Percentiles rank a stretch among this genome's conserved stretches.
phyloP scores from a whole-genome alignment of 2,113 vertebrate genomes.

The Corythoichthys intestinalis region DNA sequence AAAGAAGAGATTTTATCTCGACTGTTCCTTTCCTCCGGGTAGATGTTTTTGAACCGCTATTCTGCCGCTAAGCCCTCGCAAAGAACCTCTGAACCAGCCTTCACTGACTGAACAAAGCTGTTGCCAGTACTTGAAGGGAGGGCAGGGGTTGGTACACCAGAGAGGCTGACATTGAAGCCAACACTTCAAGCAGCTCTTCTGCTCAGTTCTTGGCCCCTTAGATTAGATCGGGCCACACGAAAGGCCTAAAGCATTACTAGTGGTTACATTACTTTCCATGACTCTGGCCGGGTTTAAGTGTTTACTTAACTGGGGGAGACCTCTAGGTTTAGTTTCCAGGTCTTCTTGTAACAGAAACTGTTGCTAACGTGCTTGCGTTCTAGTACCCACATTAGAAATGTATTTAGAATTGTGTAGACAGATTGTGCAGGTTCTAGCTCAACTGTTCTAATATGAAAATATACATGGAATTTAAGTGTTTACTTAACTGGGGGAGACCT shows the following conservation, averaged over 20 bases:
- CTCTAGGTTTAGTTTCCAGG: not conserved
- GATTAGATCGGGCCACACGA: slow-evolving; percentile 7
- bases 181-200: slow-evolving; percentile 4
- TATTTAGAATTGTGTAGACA: slow-evolving; percentile 2
- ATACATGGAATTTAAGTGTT: not conserved
- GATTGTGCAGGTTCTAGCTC: no score
- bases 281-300: not conserved
- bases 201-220: not conserved
- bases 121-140: slow-evolving; percentile 24
- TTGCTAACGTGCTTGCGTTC: not conserved
- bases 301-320: not conserved
- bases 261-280: not conserved
- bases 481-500: not conserved
- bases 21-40: slow-evolving; percentile 22
- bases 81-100: slow-evolving; percentile 27
- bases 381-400: not conserved
- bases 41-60: slow-evolving; percentile 35
- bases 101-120: slow-evolving; percentile 23
- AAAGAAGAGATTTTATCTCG: slow-evolving; percentile 6
- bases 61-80: slow-evolving; percentile 21
- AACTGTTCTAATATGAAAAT: no score
- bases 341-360: not conserved
- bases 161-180: slow-evolving; percentile 17
- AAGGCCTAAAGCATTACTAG: not conserved
- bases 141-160: slow-evolving; percentile 21